Conservation (phyloP, 2,113 vertebrate species). For the Channa argus region DNA sequence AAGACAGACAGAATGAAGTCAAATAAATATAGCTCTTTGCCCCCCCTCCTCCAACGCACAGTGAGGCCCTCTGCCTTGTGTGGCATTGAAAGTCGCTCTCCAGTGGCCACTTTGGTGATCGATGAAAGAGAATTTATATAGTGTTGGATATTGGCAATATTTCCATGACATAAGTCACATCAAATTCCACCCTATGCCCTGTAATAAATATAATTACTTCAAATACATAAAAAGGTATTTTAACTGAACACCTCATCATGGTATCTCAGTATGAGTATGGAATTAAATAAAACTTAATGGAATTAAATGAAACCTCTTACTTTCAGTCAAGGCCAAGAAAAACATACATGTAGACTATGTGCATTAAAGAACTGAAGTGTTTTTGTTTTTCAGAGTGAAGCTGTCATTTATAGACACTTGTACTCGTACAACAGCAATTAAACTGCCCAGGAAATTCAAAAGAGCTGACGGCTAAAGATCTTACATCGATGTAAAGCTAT, state of each 20-base stretch:
- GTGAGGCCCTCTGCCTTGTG: slow-evolving; percentile 52
- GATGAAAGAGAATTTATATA: slow-evolving; percentile 76
- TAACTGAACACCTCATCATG: slow-evolving; percentile 8
- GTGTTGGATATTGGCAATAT: slow-evolving; percentile 73
- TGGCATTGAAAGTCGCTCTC: slow-evolving; percentile 75
- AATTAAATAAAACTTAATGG: neutral
- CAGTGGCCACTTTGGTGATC: slow-evolving; percentile 81
- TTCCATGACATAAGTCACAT: slow-evolving; percentile 63
- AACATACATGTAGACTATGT: neutral
- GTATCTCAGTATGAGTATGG: slow-evolving; percentile 8
- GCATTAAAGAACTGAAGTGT: slow-evolving; percentile 16
- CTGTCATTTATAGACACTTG: slow-evolving; percentile 21
- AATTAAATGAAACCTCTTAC: neutral
- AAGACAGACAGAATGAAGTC: slow-evolving; percentile 74
- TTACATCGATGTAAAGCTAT: slow-evolving; percentile 58
- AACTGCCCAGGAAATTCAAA: slow-evolving; percentile 29
- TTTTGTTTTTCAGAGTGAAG: slow-evolving; percentile 25
- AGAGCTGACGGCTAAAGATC: slow-evolving; percentile 30
- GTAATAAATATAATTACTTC: slow-evolving; percentile 60
- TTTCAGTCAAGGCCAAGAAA: slow-evolving; percentile 14
- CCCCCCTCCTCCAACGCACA: slow-evolving; percentile 32
- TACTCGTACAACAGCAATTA: slow-evolving; percentile 25
- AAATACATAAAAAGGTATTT: slow-evolving; percentile 36
- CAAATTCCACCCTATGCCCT: slow-evolving; percentile 47
- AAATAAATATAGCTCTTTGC: slow-evolving; percentile 79